These are phyloP conservation scores for Coenonympha arcania DNA, from an alignment of 2,888 invertebrate species.

Conservation along the genomic window DNA sequence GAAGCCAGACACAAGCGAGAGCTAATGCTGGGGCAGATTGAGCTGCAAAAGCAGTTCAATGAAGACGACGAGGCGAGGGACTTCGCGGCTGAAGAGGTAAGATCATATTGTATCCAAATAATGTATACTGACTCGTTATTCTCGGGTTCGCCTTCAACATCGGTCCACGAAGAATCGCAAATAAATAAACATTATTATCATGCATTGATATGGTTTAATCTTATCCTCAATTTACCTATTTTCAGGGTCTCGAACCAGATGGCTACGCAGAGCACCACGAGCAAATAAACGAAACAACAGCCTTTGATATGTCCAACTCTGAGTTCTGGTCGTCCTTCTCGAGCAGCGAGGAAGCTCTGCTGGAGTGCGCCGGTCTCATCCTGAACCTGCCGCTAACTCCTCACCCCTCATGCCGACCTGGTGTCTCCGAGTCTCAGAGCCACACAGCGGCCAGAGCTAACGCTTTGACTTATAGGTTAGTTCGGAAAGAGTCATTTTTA, in stretches of 20 bases:
- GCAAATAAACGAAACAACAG: slow-evolving; percentile 76
- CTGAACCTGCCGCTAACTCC: slow-evolving; percentile 81
- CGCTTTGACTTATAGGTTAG: slow-evolving; percentile 78
- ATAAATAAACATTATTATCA: too few relatives aligned
- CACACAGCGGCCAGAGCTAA: slow-evolving; percentile 72
- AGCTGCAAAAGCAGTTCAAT: slow-evolving; percentile 64
- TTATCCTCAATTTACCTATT: too few relatives aligned
- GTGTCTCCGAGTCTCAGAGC: slow-evolving; percentile 56
- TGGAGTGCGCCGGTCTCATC: slow-evolving; percentile 82
- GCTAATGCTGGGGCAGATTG: slow-evolving; percentile 63
- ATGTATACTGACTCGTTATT: too few relatives aligned
- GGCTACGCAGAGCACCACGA: slow-evolving; percentile 78
- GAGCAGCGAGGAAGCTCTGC: slow-evolving; percentile 82
- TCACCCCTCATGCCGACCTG: slow-evolving; percentile 68
- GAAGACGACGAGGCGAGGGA: slow-evolving; percentile 76
- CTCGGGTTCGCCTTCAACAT: too few relatives aligned
- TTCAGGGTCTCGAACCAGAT: slow-evolving; percentile 74
- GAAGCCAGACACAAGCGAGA: slow-evolving; percentile 64
- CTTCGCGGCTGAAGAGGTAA: slow-evolving; percentile 77
- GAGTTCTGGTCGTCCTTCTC: slow-evolving; percentile 88
- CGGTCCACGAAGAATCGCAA: too few relatives aligned
- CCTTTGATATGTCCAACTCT: slow-evolving; percentile 82
- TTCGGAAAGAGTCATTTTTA: neutral
- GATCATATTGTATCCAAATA: too few relatives aligned
- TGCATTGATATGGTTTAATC: too few relatives aligned